Evolutionary conservation across 1,140 invertebrate species (phyloP).

Genomic region (Notospermus geniculatus): DNA sequence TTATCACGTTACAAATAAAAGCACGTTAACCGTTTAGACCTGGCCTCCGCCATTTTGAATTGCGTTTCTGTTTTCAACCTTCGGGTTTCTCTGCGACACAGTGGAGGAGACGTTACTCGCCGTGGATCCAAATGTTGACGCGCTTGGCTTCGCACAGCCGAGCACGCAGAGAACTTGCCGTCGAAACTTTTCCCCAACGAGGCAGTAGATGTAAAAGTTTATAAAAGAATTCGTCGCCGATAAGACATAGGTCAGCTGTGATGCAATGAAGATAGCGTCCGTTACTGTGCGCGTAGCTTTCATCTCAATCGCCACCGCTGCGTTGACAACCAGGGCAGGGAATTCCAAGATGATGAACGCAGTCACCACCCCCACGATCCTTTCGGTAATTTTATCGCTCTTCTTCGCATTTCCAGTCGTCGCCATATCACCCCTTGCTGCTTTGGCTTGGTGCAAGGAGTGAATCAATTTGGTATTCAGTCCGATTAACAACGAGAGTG

Average conservation of each 20-base stretch:
- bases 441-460: background rate
- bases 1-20: too few relatives aligned
- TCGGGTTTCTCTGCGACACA: too few relatives aligned
- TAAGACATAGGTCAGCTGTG: background rate
- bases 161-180: background rate
- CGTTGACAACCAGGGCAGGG: background rate
- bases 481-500: background rate
- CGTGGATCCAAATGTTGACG: too few relatives aligned
- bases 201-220: constrained; percentile 6
- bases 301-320: background rate
- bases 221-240: background rate
- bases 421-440: background rate
- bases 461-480: background rate
- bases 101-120: too few relatives aligned
- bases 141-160: too few relatives aligned
- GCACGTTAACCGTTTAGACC: too few relatives aligned
- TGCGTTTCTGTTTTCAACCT: too few relatives aligned
- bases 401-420: background rate
- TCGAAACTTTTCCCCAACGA: constrained; percentile 4
- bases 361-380: background rate
- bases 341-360: constrained; percentile 3
- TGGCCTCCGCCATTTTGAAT: too few relatives aligned
- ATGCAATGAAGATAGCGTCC: background rate
- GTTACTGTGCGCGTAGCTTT: background rate
- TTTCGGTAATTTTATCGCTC: background rate